Percentiles rank a stretch among this genome's conserved stretches.
Conservation (phyloP, 2,888 invertebrate genomes). For the Ectobius pallidus region DNA sequence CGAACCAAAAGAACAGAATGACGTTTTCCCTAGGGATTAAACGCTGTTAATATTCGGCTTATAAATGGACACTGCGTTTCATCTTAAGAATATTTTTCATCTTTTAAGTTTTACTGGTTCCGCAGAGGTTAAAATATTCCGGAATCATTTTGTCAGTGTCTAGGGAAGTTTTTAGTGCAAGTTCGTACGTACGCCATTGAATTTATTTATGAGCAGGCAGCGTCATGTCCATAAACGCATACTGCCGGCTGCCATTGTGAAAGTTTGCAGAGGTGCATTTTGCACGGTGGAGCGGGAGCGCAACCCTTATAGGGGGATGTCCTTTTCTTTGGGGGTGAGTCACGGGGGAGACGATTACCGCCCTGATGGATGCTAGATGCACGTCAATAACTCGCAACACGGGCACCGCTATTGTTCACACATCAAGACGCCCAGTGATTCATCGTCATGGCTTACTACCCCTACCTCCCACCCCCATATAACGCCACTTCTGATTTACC, state of each 20-base stretch:
- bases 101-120: too few relatives aligned
- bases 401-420: conserved; percentile 27
- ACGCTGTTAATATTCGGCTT: too few relatives aligned
- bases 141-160: too few relatives aligned
- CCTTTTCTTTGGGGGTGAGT: conserved; percentile 28
- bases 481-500: too few relatives aligned
- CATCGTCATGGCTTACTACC: conserved; percentile 1
- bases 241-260: conserved; percentile 8
- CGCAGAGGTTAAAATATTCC: too few relatives aligned
- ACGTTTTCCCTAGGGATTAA: too few relatives aligned
- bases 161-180: conserved; percentile 26
- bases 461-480: too few relatives aligned
- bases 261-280: background rate
- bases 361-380: conserved; percentile 25
- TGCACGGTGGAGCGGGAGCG: conserved; percentile 4
- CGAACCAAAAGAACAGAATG: too few relatives aligned
- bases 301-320: conserved; percentile 21
- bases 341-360: conserved; percentile 19
- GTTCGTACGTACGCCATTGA: background rate
- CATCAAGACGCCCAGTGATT: conserved; percentile 25
- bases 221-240: conserved; percentile 24
- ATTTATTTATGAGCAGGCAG: conserved; percentile 26
- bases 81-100: too few relatives aligned
- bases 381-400: conserved; percentile 26
- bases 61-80: too few relatives aligned